Evolutionary conservation across 2,888 invertebrate genomes (phyloP).

Genomic region (Drosophila bunnanda): DNA sequence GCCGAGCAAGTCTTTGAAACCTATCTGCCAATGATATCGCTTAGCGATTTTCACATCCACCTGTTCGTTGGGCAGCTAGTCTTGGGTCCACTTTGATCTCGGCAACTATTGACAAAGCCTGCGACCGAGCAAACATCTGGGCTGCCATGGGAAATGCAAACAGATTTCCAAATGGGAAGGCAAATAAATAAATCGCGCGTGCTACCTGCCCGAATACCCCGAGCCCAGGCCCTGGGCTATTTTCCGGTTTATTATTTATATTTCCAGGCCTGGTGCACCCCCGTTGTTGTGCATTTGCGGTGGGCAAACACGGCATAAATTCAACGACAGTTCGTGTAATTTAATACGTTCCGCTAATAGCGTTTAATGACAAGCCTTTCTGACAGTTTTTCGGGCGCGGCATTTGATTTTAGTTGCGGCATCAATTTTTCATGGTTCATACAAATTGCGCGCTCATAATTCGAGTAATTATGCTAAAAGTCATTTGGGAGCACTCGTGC

Average conservation of each 20-base stretch:
- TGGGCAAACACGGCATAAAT: conserved; percentile 58
- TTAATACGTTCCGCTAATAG: conserved; percentile 71
- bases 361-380: conserved; percentile 55
- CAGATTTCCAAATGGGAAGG: conserved; percentile 53
- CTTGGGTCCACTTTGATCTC: conserved; percentile 67
- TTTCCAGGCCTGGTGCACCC: conserved; percentile 50
- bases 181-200: conserved; percentile 60
- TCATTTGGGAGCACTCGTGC: conserved; percentile 31
- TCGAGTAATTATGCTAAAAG: conserved; percentile 50
- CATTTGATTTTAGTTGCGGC: conserved; percentile 46
- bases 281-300: conserved; percentile 40
- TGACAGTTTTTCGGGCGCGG: conserved; percentile 51
- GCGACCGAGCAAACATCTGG: conserved; percentile 58
- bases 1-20: not conserved
- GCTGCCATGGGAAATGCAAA: conserved; percentile 68
- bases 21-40: conserved; percentile 27
- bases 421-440: conserved; percentile 57
- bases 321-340: conserved; percentile 56
- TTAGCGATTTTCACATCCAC: conserved; percentile 46
- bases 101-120: conserved; percentile 68
- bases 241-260: conserved; percentile 61
- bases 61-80: conserved; percentile 43
- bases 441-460: conserved; percentile 44
- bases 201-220: conserved; percentile 37
- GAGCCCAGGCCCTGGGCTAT: conserved; percentile 16